Evolutionary conservation across 2,888 invertebrate genomes (phyloP).

Genomic region (Frankliniella intonsa): DNA sequence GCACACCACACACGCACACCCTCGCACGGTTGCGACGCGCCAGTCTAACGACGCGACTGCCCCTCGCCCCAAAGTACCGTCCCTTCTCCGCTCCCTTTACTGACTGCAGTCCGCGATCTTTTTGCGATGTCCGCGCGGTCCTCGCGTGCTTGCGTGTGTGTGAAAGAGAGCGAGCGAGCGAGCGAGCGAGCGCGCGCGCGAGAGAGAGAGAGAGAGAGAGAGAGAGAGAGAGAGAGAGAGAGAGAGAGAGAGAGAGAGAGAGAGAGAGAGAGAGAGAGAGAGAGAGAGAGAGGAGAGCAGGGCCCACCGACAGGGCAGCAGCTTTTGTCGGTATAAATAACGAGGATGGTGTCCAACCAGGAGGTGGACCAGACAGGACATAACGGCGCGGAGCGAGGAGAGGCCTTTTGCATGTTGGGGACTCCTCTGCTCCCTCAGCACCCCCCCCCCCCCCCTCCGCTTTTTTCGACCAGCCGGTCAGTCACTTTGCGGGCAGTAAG

Average conservation of each 20-base stretch:
- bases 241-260: slow-evolving; percentile 1
- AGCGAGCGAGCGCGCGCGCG: neutral
- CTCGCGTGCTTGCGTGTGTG: neutral
- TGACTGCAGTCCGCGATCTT: neutral
- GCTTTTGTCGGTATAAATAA: slow-evolving; percentile 12
- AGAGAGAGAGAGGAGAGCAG: neutral
- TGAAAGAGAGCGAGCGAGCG: neutral
- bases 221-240: slow-evolving; percentile 1
- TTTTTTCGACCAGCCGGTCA: neutral
- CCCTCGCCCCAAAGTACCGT: neutral
- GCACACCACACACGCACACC: neutral
- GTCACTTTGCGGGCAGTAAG: slow-evolving; percentile 5
- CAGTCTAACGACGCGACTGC: neutral
- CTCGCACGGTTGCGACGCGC: neutral
- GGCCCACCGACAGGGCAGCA: neutral
- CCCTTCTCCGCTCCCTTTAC: too few species aligned
- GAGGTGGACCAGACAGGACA: slow-evolving; percentile 15
- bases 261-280: neutral
- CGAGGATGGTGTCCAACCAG: slow-evolving; percentile 23
- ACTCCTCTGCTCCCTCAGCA: neutral
- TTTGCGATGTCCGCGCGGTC: neutral
- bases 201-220: neutral
- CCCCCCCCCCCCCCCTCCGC: too few species aligned
- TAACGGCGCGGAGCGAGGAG: neutral
- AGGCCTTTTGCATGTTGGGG: neutral